phyloP scores from a whole-genome alignment of 2,888 invertebrate genomes.

The Drosophila mayaguana region DNA sequence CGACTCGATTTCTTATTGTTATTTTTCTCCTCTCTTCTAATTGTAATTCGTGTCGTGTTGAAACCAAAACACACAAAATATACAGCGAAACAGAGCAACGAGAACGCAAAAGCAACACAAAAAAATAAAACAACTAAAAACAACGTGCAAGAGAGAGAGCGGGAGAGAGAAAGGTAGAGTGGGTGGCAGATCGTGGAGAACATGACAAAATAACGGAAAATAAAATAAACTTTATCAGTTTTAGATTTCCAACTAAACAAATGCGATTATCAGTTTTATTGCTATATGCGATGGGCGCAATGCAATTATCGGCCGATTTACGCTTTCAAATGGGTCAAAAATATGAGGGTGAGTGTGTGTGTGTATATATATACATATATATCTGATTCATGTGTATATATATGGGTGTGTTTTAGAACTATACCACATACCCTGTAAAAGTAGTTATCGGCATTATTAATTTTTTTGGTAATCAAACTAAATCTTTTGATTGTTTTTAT shows the following conservation, averaged over 20 bases:
- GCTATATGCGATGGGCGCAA: not conserved
- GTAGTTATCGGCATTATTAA: not conserved
- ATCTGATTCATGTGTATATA: not conserved
- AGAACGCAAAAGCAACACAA: not conserved
- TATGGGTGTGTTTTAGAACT: not conserved
- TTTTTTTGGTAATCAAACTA: not conserved
- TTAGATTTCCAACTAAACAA: conserved; percentile 20
- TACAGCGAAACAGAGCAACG: conserved; percentile 5
- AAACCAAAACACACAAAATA: conserved; percentile 10
- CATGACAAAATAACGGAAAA: conserved; percentile 6
- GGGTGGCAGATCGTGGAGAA: not conserved
- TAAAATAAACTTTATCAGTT: conserved; percentile 27
- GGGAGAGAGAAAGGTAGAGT: not conserved
- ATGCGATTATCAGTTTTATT: conserved; percentile 30
- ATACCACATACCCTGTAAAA: conserved; percentile 13
- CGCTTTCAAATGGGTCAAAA: conserved; percentile 26
- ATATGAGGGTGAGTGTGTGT: not conserved
- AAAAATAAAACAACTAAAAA: not conserved
- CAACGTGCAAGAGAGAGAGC: not conserved
- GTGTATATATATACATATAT: not conserved
- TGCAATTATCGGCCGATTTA: not conserved
- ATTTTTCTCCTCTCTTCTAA: conserved; percentile 3
- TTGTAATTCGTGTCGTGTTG: conserved; percentile 23
- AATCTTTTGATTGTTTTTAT: not conserved
- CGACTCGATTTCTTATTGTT: conserved; percentile 15